Evolutionary conservation across 2,888 invertebrate species (phyloP).

Genomic region (Diabrotica balteata): DNA sequence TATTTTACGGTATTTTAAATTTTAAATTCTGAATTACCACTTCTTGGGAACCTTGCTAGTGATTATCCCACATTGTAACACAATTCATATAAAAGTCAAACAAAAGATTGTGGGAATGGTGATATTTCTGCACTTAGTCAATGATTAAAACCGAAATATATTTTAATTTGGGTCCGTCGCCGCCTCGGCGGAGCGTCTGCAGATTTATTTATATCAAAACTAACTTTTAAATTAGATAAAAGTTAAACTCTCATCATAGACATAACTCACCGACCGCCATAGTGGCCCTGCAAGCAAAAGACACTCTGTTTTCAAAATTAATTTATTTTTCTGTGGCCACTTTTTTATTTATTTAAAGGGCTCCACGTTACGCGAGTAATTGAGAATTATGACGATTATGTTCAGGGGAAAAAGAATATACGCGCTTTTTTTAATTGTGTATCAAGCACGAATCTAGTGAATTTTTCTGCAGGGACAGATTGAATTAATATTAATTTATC

Average conservation of each 20-base stretch:
- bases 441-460: conserved; percentile 50
- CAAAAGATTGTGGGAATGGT: not conserved
- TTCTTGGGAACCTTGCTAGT: too few species aligned
- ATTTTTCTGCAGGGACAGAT: conserved; percentile 58
- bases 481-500: conserved; percentile 58
- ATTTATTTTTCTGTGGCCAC: conserved; percentile 50
- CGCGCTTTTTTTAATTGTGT: conserved; percentile 43
- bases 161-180: conserved; percentile 34
- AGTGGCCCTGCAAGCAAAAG: conserved; percentile 34
- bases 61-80: not conserved
- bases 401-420: conserved; percentile 50
- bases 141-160: conserved; percentile 39
- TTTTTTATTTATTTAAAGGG: conserved; percentile 54
- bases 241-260: conserved; percentile 56
- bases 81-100: not conserved
- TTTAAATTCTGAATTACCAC: too few species aligned
- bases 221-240: conserved; percentile 58
- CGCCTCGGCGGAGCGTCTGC: conserved; percentile 25
- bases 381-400: conserved; percentile 57
- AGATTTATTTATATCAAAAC: conserved; percentile 43
- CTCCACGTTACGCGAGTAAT: conserved; percentile 48
- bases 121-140: conserved; percentile 29
- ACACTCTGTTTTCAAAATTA: conserved; percentile 51
- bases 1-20: too few species aligned
- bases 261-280: conserved; percentile 50